These are phyloP conservation scores for Pseudoips prasinana DNA, from an alignment of 2,888 invertebrate genomes.

Conservation along the genomic window DNA sequence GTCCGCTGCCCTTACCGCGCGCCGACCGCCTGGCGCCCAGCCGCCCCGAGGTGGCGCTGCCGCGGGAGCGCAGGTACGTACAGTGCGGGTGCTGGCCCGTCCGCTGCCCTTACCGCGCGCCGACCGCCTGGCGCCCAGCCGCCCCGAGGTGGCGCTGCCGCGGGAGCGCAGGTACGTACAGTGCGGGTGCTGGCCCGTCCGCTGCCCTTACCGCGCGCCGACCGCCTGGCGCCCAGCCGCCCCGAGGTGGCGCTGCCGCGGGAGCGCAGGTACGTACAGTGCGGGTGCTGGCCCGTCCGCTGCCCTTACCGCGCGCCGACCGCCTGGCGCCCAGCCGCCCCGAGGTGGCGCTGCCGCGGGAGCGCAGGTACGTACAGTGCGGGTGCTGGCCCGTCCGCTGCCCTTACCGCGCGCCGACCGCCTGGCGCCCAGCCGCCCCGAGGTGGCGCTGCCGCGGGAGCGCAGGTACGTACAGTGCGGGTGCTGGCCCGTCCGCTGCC, in stretches of 20 bases:
- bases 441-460: background rate
- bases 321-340: background rate
- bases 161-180: slow-evolving; percentile 1
- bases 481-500: background rate
- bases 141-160: background rate
- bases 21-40: background rate
- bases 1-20: background rate
- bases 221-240: background rate
- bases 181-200: background rate
- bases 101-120: background rate
- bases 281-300: background rate
- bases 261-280: background rate
- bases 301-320: background rate
- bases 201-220: background rate
- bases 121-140: background rate
- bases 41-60: background rate
- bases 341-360: background rate
- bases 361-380: background rate
- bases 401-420: background rate
- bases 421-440: background rate
- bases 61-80: slow-evolving; percentile 1
- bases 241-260: background rate
- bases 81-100: background rate
- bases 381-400: background rate
- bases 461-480: background rate